Conservation (phyloP, 1,140 invertebrate species). For the Euwallacea fornicatus region DNA sequence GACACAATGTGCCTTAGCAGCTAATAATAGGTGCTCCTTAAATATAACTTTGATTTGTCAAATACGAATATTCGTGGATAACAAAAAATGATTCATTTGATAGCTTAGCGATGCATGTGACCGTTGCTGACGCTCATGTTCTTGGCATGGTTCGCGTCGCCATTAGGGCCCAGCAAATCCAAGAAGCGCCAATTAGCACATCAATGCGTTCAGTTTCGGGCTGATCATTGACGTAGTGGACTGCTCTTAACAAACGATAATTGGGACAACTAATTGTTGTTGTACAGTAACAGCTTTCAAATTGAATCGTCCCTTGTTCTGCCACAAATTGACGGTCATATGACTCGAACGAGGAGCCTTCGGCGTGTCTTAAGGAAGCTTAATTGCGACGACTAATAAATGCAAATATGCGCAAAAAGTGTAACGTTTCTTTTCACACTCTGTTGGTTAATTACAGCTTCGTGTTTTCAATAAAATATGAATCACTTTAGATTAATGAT, state of each 20-base stretch:
- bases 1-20: too few relatives aligned
- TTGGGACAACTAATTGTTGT: conserved; percentile 1
- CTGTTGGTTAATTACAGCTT: too few relatives aligned
- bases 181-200: background rate
- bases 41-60: background rate
- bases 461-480: too few relatives aligned
- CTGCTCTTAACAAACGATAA: background rate
- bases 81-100: background rate
- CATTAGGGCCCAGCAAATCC: background rate
- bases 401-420: too few relatives aligned
- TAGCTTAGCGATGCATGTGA: background rate
- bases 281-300: background rate
- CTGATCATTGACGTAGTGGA: too few relatives aligned
- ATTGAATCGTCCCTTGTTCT: conserved; percentile 1
- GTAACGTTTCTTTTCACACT: too few relatives aligned
- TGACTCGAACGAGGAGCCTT: background rate
- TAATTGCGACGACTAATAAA: too few relatives aligned
- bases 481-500: too few relatives aligned
- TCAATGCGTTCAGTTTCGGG: too few relatives aligned
- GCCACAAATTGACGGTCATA: background rate
- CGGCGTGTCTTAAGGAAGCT: background rate
- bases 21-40: background rate
- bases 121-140: background rate
- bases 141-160: background rate
- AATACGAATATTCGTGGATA: background rate